Percentiles rank a stretch among this genome's conserved stretches.
phyloP scores from a whole-genome alignment of 1,140 invertebrate species.

The Meteorus sp. region DNA sequence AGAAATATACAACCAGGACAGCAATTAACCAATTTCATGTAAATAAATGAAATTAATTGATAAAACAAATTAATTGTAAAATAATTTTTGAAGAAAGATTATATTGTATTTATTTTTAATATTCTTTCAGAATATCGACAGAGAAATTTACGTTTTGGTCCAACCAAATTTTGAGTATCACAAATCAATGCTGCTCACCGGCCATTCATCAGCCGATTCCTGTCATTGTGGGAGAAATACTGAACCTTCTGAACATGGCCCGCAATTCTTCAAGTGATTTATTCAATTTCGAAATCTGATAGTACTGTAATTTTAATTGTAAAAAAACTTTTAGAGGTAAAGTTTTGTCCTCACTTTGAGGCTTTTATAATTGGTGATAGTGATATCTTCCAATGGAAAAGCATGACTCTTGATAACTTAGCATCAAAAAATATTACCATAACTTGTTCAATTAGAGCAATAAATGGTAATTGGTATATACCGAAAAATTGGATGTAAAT shows the following conservation, averaged over 20 bases:
- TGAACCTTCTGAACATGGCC: not conserved
- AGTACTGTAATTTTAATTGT: not conserved
- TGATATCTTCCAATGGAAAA: not conserved
- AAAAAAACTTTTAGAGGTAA: not conserved
- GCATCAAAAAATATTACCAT: not conserved
- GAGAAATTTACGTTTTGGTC: not conserved
- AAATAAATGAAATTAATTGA: not conserved
- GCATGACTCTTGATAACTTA: not conserved
- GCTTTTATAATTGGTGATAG: not conserved
- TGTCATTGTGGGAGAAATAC: slow-evolving; percentile 10
- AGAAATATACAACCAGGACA: not conserved
- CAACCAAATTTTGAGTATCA: not conserved
- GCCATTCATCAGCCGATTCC: slow-evolving; percentile 6
- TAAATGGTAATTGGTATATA: not conserved
- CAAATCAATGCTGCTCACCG: not conserved
- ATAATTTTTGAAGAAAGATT: too few species aligned
- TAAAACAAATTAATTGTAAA: not conserved
- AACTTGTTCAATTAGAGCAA: not conserved
- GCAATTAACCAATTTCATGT: not conserved
- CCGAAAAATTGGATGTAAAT: slow-evolving; percentile 1
- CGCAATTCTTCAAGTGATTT: not conserved
- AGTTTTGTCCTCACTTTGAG: slow-evolving; percentile 2
- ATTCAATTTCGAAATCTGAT: not conserved
- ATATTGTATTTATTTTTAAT: too few species aligned
- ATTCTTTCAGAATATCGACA: not conserved